Evolutionary conservation across 2,113 vertebrate genomes (phyloP).

Genomic region (Asarcornis scutulata): DNA sequence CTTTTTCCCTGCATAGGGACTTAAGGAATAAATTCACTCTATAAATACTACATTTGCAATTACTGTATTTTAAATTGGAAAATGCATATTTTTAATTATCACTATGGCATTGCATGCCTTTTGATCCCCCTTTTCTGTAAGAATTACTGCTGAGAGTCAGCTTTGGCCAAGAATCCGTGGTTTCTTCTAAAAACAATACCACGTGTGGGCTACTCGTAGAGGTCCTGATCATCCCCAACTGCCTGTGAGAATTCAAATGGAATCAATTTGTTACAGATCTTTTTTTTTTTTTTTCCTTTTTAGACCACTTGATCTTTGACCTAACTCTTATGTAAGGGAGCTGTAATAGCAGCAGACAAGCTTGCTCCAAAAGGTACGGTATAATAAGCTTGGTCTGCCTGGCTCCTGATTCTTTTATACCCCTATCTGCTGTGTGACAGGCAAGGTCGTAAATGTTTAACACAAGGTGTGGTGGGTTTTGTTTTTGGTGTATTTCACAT

Average conservation of each 20-base stretch:
- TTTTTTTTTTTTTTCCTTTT: background rate
- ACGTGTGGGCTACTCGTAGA: background rate
- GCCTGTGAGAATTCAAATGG: background rate
- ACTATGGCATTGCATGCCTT: background rate
- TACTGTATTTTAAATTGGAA: background rate
- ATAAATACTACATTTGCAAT: background rate
- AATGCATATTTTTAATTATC: background rate
- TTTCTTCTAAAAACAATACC: slow-evolving; percentile 11
- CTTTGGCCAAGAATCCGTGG: background rate
- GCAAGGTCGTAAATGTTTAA: background rate
- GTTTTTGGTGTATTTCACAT: background rate
- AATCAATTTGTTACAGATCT: background rate
- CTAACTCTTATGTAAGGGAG: background rate
- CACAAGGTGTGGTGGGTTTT: background rate
- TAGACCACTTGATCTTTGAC: slow-evolving; percentile 12
- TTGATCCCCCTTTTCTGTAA: background rate
- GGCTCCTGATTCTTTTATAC: background rate
- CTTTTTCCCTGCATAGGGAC: background rate
- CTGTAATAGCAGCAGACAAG: background rate
- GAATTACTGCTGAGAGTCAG: background rate
- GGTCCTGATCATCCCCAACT: background rate
- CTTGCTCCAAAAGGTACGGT: background rate
- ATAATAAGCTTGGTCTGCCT: background rate
- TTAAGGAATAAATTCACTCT: background rate
- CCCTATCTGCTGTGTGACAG: background rate